These are phyloP conservation scores for Acleris cristana DNA, from an alignment of 2,888 invertebrate genomes.

Conservation along the genomic window DNA sequence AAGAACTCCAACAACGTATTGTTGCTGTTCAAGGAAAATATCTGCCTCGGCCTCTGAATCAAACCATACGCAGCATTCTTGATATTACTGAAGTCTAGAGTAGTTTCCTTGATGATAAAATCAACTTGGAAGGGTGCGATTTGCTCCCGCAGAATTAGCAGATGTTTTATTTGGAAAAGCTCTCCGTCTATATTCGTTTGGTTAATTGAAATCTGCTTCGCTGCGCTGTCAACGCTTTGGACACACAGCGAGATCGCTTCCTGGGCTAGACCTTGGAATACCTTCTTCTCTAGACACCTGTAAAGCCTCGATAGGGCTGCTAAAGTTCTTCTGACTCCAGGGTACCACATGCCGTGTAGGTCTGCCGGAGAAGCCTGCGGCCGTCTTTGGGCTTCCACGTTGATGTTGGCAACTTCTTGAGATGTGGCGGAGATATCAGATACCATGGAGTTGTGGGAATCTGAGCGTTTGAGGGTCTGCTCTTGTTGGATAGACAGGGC, in stretches of 20 bases:
- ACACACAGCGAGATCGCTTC: constrained; percentile 97
- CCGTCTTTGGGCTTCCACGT: constrained; percentile 67
- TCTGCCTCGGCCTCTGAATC: constrained; percentile 90
- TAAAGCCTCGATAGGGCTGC: constrained; percentile 93
- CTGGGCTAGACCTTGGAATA: constrained; percentile 98
- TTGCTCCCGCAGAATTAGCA: constrained; percentile 97
- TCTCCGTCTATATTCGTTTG: constrained; percentile 95
- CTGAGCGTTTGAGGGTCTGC: constrained; percentile 83
- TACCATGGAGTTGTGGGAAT: constrained; percentile 87
- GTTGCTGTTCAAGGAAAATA: constrained; percentile 93
- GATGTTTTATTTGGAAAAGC: constrained; percentile 98
- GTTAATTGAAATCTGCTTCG: constrained; percentile 89
- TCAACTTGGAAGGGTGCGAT: constrained; percentile 99
- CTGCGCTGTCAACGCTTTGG: constrained; percentile 93
- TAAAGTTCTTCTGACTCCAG: constrained; percentile 96
- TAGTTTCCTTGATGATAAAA: constrained; percentile 95
- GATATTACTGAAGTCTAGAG: constrained; percentile 96
- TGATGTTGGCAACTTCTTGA: constrained; percentile 88
- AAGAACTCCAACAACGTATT: constrained; percentile 97
- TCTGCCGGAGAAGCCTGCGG: constrained; percentile 93
- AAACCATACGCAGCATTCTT: constrained; percentile 92
- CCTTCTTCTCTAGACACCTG: constrained; percentile 95
- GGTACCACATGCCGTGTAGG: constrained; percentile 99
- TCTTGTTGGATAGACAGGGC: constrained; percentile 85
- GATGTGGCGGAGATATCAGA: constrained; percentile 88